Percentiles rank a stretch among this genome's conserved stretches.
phyloP scores from a whole-genome alignment of 2,888 invertebrate species.

The Tipula confusa region DNA sequence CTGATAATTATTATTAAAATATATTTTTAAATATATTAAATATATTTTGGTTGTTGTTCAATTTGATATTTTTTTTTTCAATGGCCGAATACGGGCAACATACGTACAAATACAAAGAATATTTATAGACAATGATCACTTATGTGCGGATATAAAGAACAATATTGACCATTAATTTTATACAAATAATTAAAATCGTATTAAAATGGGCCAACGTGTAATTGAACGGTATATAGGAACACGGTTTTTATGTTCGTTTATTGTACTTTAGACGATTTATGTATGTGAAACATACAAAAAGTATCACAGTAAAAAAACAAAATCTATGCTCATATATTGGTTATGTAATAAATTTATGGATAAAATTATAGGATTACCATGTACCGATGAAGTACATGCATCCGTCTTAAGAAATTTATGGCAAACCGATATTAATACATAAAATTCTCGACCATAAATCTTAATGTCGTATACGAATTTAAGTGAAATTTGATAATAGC shows the following conservation, averaged over 20 bases:
- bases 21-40: no score
- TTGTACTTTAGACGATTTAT: background rate
- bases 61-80: background rate
- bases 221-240: background rate
- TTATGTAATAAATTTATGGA: background rate
- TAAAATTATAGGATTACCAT: background rate
- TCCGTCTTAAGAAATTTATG: background rate
- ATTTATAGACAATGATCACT: background rate
- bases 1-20: no score
- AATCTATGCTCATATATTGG: background rate
- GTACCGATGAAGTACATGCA: background rate
- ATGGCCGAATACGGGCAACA: background rate
- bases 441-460: background rate
- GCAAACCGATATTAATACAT: background rate
- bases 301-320: background rate
- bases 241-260: background rate
- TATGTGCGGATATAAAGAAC: background rate
- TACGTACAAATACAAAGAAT: background rate
- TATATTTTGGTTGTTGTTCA: background rate
- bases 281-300: background rate
- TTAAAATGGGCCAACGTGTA: background rate
- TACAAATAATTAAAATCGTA: background rate
- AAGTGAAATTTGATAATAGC: background rate
- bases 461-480: background rate
- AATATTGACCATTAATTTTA: background rate